These are phyloP conservation scores for Cylas formicarius DNA, from an alignment of 1,140 invertebrate species.

Conservation along the genomic window DNA sequence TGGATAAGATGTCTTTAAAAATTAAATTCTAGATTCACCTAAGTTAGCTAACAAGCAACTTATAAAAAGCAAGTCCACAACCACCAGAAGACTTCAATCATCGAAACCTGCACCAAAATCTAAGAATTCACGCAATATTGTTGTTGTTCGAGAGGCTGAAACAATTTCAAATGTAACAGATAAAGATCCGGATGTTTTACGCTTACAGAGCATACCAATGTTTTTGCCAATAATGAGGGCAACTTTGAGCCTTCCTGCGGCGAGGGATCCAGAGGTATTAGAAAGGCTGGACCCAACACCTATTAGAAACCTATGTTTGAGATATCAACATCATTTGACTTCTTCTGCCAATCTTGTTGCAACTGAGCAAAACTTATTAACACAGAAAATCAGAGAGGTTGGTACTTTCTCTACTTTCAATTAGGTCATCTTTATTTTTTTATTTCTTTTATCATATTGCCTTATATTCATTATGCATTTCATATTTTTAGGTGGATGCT, in stretches of 20 bases:
- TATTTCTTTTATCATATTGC: background rate
- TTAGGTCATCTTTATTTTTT: constrained; percentile 3
- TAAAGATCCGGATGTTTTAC: constrained; percentile 73
- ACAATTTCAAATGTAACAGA: constrained; percentile 52
- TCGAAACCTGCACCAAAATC: constrained; percentile 29
- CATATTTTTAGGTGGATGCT: constrained; percentile 55
- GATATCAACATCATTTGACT: constrained; percentile 70
- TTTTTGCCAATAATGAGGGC: constrained; percentile 89
- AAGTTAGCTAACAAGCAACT: constrained; percentile 58
- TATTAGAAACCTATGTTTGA: constrained; percentile 54
- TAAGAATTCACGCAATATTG: constrained; percentile 55
- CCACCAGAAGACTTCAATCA: constrained; percentile 29
- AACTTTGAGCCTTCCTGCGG: constrained; percentile 72
- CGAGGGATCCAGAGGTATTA: constrained; percentile 78
- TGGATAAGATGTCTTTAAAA: background rate
- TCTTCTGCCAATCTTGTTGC: constrained; percentile 64
- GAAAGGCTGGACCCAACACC: constrained; percentile 65
- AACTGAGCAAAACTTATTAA: constrained; percentile 64
- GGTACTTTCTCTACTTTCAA: constrained; percentile 20
- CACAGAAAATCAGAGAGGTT: constrained; percentile 68
- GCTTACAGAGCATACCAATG: constrained; percentile 76
- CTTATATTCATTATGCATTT: background rate
- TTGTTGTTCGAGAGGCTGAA: constrained; percentile 75
- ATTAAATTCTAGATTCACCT: constrained; percentile 56
- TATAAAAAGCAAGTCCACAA: constrained; percentile 32